Base-by-base conservation (phyloP, 2,888 invertebrate species). In the Mesorhabditis sp. region DNA sequence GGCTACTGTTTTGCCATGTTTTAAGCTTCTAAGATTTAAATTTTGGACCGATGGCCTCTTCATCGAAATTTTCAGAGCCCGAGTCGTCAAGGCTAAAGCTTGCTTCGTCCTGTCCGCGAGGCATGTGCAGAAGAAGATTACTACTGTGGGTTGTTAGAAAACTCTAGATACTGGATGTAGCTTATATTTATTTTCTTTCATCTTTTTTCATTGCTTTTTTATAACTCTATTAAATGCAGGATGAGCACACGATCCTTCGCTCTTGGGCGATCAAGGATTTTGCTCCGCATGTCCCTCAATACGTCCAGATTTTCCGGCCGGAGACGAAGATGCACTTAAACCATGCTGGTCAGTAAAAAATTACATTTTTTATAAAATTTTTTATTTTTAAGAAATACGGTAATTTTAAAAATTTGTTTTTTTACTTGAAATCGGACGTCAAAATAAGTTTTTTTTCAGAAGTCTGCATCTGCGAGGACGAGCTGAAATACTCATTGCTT, bases 231-330 rank as follows among this genome's bases (percentile, higher is more conserved):
- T 84, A 85, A 67, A 66, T 77, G 50, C 86, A 91, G 90, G 91
- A 91, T 85, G 91, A 91, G 84, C 91, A 91, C 86, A 91, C 91
- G 5, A 91, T 92, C 75, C 87, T 91, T 71, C 87, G 94, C 80
- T 95, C 96, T 7, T 97, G 96, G 96, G 96, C 96, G 64, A 95
- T 97, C 68, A 95, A 96, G 87, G 97, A 97, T 88, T 97, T 94
- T 87, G 95, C 95, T 0, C 96, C 96, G 42, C 91, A 91, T 85
- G 95, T 95, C 75, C 93, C 95, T 43, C 96, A 96, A 88, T 97
- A 96, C 87, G 95, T 97, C 77, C 96, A 96, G 89, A 95, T 97
- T 84, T 97, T 96, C 89, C 90, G 95, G 85, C 95, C 96, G 68
- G 96, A 97, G 88, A 96, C 96, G 87, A 97, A 97, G 86, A 90